These are phyloP conservation scores for Panurus biarmicus DNA, from an alignment of 2,113 vertebrate species.

Conservation along the genomic window DNA sequence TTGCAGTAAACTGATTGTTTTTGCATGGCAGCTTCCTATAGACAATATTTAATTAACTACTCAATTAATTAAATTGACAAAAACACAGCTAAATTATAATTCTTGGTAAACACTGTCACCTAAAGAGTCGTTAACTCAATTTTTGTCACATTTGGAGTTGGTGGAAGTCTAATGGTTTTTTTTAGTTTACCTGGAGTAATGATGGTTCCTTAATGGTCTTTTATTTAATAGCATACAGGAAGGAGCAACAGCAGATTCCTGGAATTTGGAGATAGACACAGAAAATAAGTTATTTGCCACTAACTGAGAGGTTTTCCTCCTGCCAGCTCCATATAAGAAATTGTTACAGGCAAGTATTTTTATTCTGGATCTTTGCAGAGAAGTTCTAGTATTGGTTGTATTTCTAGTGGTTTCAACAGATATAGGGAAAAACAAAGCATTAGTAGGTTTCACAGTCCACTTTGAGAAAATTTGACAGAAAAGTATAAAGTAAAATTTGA, in stretches of 20 bases:
- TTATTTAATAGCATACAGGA: neutral
- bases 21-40: neutral
- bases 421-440: neutral
- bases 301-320: neutral
- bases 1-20: constrained; percentile 1
- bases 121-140: neutral
- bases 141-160: neutral
- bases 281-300: neutral
- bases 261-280: neutral
- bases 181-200: neutral
- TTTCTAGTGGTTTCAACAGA: neutral
- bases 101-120: neutral
- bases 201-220: neutral
- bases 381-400: neutral
- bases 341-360: neutral
- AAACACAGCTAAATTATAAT: constrained; percentile 17
- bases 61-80: neutral
- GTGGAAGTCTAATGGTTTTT: neutral
- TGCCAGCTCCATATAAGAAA: neutral
- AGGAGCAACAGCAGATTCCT: neutral
- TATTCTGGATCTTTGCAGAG: neutral
- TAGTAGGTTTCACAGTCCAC: neutral
- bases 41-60: neutral
- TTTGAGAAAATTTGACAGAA: neutral
- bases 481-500: neutral